phyloP scores from a whole-genome alignment of 2,113 vertebrate genomes.

The Chelonoidis abingdonii region DNA sequence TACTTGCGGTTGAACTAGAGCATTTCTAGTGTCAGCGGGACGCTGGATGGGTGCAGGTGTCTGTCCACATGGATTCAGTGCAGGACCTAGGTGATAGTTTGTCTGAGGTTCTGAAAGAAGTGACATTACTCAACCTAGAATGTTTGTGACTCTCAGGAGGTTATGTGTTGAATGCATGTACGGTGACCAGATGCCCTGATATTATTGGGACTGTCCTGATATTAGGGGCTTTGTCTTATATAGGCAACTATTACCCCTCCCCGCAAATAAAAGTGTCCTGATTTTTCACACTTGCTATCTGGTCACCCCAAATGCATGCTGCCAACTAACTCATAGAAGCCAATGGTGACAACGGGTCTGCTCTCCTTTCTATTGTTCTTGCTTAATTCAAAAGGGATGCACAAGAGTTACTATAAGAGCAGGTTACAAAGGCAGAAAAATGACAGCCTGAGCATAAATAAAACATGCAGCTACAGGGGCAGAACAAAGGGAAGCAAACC shows the following conservation, averaged over 20 bases:
- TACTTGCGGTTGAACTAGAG: not conserved
- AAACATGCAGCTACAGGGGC: not conserved
- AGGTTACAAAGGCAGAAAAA: not conserved
- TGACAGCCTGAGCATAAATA: not conserved
- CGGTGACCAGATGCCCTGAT: too few relatives aligned
- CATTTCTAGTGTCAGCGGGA: not conserved
- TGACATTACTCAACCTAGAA: not conserved
- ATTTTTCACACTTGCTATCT: too few relatives aligned
- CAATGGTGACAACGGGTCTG: not conserved
- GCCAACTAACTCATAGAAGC: not conserved
- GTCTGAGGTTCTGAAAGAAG: not conserved
- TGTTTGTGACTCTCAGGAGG: not conserved
- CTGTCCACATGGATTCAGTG: not conserved
- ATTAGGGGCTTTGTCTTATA: too few relatives aligned
- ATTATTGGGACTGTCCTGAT: too few relatives aligned
- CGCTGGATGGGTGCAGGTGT: not conserved
- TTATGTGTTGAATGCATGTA: not conserved
- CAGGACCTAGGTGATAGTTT: not conserved
- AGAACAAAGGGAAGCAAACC: too few relatives aligned
- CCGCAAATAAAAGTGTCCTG: too few relatives aligned
- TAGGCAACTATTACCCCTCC: too few relatives aligned
- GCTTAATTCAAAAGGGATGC: not conserved
- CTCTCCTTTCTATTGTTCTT: not conserved
- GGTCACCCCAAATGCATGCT: too few relatives aligned
- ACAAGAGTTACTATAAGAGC: not conserved